These are phyloP conservation scores for Accipiter cooperii DNA, from an alignment of 2,113 vertebrate genomes.

Conservation along the genomic window DNA sequence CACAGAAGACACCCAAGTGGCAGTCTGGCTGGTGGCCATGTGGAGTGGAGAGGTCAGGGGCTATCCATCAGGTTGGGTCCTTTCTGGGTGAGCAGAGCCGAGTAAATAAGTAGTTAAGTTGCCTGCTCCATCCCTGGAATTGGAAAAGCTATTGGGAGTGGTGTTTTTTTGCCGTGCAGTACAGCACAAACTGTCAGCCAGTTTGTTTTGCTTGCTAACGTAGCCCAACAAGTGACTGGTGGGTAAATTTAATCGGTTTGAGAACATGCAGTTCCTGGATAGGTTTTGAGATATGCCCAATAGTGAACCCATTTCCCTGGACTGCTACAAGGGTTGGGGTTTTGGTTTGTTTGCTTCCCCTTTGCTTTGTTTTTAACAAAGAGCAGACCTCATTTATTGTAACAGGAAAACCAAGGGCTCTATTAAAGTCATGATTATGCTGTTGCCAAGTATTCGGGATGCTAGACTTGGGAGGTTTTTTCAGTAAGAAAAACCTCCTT, in stretches of 20 bases:
- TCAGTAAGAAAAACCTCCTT: not conserved
- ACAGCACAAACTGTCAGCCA: not conserved
- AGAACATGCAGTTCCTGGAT: conserved; percentile 29
- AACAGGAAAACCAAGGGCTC: not conserved
- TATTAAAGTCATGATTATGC: not conserved
- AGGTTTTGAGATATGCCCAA: conserved; percentile 2
- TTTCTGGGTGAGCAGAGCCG: not conserved
- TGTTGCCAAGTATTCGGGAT: not conserved
- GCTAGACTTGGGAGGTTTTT: not conserved
- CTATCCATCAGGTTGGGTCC: conserved; percentile 31
- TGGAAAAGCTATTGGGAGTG: conserved; percentile 24
- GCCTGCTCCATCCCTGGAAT: not conserved
- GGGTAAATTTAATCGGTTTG: not conserved
- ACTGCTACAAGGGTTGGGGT: not conserved
- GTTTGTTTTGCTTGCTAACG: conserved; percentile 52
- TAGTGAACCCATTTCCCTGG: not conserved
- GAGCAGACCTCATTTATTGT: conserved; percentile 14
- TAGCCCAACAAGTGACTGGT: not conserved
- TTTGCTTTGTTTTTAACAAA: conserved; percentile 16
- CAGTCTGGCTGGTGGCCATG: conserved; percentile 4
- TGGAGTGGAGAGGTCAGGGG: not conserved
- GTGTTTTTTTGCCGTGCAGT: not conserved
- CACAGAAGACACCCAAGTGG: conserved; percentile 8
- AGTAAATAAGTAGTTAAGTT: conserved; percentile 41
- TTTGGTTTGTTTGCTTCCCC: conserved; percentile 34